These are phyloP conservation scores for Cheirogaleus major DNA, from an alignment of 2,797 vertebrate species.

Conservation along the genomic window DNA sequence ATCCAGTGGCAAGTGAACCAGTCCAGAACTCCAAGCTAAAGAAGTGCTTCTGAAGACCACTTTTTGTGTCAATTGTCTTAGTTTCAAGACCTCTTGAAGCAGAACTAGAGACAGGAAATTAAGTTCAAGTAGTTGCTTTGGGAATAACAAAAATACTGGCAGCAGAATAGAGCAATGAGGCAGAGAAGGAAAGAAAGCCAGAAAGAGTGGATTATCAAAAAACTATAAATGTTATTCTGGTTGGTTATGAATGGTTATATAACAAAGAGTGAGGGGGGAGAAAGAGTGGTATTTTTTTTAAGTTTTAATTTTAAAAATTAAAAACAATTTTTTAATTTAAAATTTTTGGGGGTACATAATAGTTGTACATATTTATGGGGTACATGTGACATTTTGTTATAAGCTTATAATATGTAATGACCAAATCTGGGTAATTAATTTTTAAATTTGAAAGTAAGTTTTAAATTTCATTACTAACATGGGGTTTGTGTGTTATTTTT, in stretches of 20 bases:
- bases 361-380: no score
- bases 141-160: not conserved
- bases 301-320: not conserved
- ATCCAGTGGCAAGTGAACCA: not conserved
- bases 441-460: not conserved
- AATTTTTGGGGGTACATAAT: no score
- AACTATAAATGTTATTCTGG: no score
- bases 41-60: not conserved
- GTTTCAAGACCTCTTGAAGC: not conserved
- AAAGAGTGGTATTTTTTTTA: not conserved
- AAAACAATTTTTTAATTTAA: no score
- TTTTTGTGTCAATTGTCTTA: not conserved
- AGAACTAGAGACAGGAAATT: not conserved
- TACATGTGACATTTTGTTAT: no score
- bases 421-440: no score
- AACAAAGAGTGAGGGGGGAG: not conserved
- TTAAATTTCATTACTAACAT: not conserved
- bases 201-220: not conserved
- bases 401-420: no score
- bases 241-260: no score
- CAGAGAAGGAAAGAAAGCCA: not conserved
- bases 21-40: not conserved
- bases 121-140: not conserved
- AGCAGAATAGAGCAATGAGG: not conserved
- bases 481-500: not conserved